These are phyloP conservation scores for Drosophila kuntzei DNA, from an alignment of 2,888 invertebrate genomes.

Conservation along the genomic window DNA sequence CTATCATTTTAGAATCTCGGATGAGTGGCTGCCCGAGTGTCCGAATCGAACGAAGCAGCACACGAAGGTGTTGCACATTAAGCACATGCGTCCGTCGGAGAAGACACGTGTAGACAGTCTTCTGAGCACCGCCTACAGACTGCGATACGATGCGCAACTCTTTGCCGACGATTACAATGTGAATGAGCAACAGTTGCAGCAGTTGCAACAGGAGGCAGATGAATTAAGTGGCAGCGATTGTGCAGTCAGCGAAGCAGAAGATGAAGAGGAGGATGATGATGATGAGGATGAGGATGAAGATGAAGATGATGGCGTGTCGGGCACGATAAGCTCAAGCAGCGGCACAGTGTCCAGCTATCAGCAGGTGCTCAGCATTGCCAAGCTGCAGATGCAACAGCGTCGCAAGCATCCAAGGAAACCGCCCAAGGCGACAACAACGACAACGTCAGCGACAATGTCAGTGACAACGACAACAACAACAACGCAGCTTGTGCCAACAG, in stretches of 20 bases:
- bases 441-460: too few relatives aligned
- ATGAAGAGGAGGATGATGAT: constrained; percentile 24
- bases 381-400: constrained; percentile 82
- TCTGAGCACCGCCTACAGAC: constrained; percentile 82
- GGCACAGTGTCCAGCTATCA: constrained; percentile 79
- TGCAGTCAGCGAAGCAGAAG: constrained; percentile 32
- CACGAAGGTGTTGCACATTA: constrained; percentile 87
- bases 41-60: constrained; percentile 86
- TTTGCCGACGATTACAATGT: constrained; percentile 76
- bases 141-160: constrained; percentile 82
- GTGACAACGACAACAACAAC: not conserved
- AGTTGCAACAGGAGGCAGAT: constrained; percentile 23
- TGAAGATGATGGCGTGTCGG: constrained; percentile 61
- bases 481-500: constrained; percentile 54
- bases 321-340: constrained; percentile 67
- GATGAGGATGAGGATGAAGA: constrained; percentile 56
- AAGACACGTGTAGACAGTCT: constrained; percentile 83
- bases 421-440: constrained; percentile 58
- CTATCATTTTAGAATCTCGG: constrained; percentile 88
- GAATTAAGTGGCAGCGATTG: constrained; percentile 49
- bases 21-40: constrained; percentile 94
- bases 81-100: constrained; percentile 82
- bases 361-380: constrained; percentile 80
- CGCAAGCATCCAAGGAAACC: constrained; percentile 85
- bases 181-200: constrained; percentile 46